Percentiles rank a stretch among this genome's conserved stretches.
Conservation (phyloP, 2,888 invertebrate genomes). For the Phlogophora meticulosa region DNA sequence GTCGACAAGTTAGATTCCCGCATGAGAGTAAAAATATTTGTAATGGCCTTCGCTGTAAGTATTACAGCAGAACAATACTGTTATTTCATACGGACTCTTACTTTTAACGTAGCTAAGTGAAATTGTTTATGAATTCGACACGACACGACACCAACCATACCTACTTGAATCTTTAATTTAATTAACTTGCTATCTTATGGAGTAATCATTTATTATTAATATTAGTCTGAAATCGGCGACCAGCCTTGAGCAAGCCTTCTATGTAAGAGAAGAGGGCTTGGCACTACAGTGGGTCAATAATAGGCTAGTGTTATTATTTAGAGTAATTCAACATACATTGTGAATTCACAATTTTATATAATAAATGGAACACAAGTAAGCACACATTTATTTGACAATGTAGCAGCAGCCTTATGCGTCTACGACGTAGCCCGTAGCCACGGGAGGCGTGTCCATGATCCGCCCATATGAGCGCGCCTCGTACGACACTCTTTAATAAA, state of each 20-base stretch:
- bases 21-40: constrained; percentile 31
- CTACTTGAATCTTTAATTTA: too few relatives aligned
- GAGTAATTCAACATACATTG: too few relatives aligned
- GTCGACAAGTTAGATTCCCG: constrained; percentile 29
- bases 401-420: constrained; percentile 48
- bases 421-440: constrained; percentile 79
- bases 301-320: neutral
- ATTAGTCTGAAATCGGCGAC: too few relatives aligned
- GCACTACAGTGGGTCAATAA: neutral
- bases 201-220: too few relatives aligned
- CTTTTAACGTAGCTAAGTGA: neutral
- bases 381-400: constrained; percentile 8
- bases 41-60: constrained; percentile 38
- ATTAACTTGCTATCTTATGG: too few relatives aligned
- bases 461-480: constrained; percentile 74
- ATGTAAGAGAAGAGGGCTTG: neutral
- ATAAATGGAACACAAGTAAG: neutral
- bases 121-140: too few relatives aligned
- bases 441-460: constrained; percentile 76
- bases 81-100: neutral
- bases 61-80: constrained; percentile 8
- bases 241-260: too few relatives aligned
- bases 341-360: neutral
- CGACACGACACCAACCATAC: too few relatives aligned
- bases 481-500: constrained; percentile 72